Evolutionary conservation across 2,888 invertebrate genomes (phyloP), one percentile per base, ranked within the genome.

Genomic region (Brachyopa scutellaris): DNA sequence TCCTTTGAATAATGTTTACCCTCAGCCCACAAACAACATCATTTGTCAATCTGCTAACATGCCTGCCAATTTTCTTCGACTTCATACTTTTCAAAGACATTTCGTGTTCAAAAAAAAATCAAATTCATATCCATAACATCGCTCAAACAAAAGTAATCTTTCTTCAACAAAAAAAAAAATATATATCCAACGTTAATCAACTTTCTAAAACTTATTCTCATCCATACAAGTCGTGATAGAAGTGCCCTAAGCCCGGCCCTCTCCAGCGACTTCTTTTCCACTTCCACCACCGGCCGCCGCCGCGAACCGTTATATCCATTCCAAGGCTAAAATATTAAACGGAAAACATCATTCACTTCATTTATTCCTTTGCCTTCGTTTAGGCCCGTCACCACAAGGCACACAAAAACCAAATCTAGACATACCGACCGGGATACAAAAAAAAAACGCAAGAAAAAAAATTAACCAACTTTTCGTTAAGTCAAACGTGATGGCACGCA

Each of bases 151-250:
- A 61, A 69, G 79, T 67, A 74, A 78, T 78, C 57, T 72, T 53
- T 59, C 19, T 33, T 29, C 31, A 19, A 11, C 21, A 7, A 33
- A 36, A 55, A 67, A 42, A 59, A 53, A 74, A n/a, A n/a, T n/a
- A n/a, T n/a, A n/a, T n/a, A n/a, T n/a, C n/a, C n/a, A 57, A 36
- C 82, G 70, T 82, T 82, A 82, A 82, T 82, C 82, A 82, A 82
- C 47, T 82, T 82, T 72, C 13, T 26, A 66, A 82, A 77, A 77
- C 77, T 77, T 77, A 66, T 72, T 77, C 47, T 36, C 66, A 80
- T 74, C 62, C 80, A 74, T 73, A 55, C 57, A 66, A 73, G 73
- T 79, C 73, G 55, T 79, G 79, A 79, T 79, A 79, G 67, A 70
- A 73, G 42, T 59, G 72, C 51, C 33, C 29, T 2, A 19, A 5